A percentile compares a stretch with the other conserved stretches of the same genome.
Conservation (phyloP, 2,797 vertebrate genomes). For the Intellagama lesueurii region DNA sequence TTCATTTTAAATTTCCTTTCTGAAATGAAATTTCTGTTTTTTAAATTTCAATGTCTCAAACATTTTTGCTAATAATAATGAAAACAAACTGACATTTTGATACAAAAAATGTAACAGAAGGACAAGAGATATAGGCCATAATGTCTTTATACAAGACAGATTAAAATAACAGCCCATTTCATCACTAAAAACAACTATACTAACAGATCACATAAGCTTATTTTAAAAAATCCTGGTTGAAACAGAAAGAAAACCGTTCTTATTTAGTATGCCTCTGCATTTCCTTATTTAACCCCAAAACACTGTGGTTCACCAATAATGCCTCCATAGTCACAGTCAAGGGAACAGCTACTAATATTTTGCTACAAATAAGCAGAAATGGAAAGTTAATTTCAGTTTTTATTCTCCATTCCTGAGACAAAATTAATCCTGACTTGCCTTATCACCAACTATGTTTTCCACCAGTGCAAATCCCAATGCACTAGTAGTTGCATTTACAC, state of each 20-base stretch:
- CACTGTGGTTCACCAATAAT: not conserved
- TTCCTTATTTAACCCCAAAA: not conserved
- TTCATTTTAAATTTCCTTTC: not conserved
- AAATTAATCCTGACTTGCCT: too few species aligned
- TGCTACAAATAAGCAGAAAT: not conserved
- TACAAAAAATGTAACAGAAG: slow-evolving; percentile 31
- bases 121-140: not conserved
- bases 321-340: not conserved
- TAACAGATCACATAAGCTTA: too few species aligned
- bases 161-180: too few species aligned
- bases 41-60: not conserved
- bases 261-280: too few species aligned
- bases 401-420: not conserved
- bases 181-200: too few species aligned
- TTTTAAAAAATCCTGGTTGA: slow-evolving; percentile 33
- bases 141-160: too few species aligned
- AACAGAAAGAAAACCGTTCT: not conserved
- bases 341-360: not conserved
- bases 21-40: not conserved
- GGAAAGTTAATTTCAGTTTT: not conserved
- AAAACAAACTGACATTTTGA: not conserved
- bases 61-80: not conserved
- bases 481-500: too few species aligned
- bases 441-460: too few species aligned
- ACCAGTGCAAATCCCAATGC: not conserved